Base-by-base conservation (phyloP, 1,140 invertebrate species). In the Solen grandis region DNA sequence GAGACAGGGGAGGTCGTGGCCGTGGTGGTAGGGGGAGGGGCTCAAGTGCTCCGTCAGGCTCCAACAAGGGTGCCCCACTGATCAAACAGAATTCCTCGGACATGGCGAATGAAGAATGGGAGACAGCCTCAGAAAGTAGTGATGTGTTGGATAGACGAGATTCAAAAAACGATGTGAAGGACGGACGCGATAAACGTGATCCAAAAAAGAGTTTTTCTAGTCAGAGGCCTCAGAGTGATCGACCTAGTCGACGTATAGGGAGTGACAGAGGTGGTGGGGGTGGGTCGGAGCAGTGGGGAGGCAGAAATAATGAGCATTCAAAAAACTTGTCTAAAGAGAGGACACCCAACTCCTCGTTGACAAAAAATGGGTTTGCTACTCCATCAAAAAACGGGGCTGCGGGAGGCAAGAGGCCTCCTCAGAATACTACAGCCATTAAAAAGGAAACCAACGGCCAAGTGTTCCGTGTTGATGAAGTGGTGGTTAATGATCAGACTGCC, bases 111-210 rank as follows among this genome's bases (percentile, higher is more conserved):
- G 93, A 94, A 65, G 94, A 94, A 76, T 94, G 94, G 94, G 94
- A 94, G 86, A 94, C 94, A 36, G 94, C 94, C n/a, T 94, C 94
- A n/a, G 94, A 94, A 85, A 94, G 93, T 85, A 94, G 94, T 88
- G 93, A 93, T 85, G 87, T 93, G 38, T 87, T 91, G 14, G 90
- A 90, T 41, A 90, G 87, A 77, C 69, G 81, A 22, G 87, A 90
- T 66, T 84, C 88, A 80, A 90, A 89, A 86, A 90, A 87, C 76
- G 90, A 91, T 35, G 70, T 59, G 52, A 84, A 86, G 66, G 89
- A 90, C 60, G 74, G 80, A 55, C 86, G 85, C 38, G 86, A 90
- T 68, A 89, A 89, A 77, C 83, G 82, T 82, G 89, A 89, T 82
- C 84, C 72, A 33, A 91, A 90, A 83, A 93, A 91, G 74, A 92